Evolutionary conservation across 2,113 vertebrate genomes (phyloP), one percentile per base, ranked within the genome.

Genomic region (Cepphus grylle): DNA sequence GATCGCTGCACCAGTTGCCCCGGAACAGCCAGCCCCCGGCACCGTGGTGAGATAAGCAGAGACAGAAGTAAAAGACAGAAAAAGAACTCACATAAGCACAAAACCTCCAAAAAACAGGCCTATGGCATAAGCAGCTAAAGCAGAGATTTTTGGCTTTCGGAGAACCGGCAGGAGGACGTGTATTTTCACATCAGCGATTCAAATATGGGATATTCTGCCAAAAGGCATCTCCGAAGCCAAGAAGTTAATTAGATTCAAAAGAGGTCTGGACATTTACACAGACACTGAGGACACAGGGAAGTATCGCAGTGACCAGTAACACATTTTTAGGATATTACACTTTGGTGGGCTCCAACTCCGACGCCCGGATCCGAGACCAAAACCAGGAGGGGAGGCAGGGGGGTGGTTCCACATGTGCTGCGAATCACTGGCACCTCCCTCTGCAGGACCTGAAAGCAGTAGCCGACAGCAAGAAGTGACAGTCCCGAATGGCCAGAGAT

Each of bases 401-500:
- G 16, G n/a, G 32, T 23, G 61, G 5, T 55, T 26, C 3, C 13
- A 9, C 25, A 2, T 0, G 2, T 10, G 38, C 82, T 73, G 69
- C 78, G 23, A 4, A 15, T 82, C 2, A 34, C 69, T 18, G 63
- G 45, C 8, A 12, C 73, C 49, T 50, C 63, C 30, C 69, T 55
- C 30, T 5, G 77, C 30, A 42, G 71, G 65, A 6, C 20, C 59
- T 2, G 34, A 7, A 8, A 66, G 65, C 65, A 11, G 9, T 3
- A 38, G 66, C 66, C 42, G 55, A 13, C 53, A 23, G 43, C 0
- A 2, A 23, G 34, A 25, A 58, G 14, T 1, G 19, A 50, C 43
- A 17, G 25, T 5, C 56, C 52, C 0, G 0, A 13, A 20, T 0
- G 40, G 58, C 5, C 6, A 11, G 58, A 30, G 34, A 5, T 10